phyloP scores from a whole-genome alignment of 2,888 invertebrate species.

The Arenicola marina region DNA sequence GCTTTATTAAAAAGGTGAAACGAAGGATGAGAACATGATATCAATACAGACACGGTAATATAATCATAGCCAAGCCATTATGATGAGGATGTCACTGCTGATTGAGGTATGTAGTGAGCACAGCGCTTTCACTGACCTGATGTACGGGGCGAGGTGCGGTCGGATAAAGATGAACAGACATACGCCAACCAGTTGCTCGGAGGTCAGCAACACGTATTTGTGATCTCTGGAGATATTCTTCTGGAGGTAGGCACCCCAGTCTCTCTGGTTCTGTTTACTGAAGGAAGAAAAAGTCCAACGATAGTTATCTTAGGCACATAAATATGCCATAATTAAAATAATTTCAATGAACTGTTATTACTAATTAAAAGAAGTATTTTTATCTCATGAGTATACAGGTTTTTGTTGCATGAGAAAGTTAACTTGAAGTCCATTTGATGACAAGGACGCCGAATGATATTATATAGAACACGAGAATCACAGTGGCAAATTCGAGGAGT shows the following conservation, averaged over 20 bases:
- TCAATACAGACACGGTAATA: too few relatives aligned
- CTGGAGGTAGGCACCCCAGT: slow-evolving; percentile 94
- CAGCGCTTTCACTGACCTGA: too few relatives aligned
- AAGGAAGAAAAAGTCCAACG: slow-evolving; percentile 37
- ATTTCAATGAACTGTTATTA: neutral
- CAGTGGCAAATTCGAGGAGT: too few relatives aligned
- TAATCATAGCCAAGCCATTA: too few relatives aligned
- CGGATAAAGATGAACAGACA: slow-evolving; percentile 93
- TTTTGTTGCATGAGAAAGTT: neutral
- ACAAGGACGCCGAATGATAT: too few relatives aligned
- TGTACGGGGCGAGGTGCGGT: slow-evolving; percentile 83
- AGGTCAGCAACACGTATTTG: slow-evolving; percentile 86
- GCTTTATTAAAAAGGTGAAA: too few relatives aligned
- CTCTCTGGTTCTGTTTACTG: slow-evolving; percentile 87
- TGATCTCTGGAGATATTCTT: slow-evolving; percentile 86
- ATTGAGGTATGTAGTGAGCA: too few relatives aligned
- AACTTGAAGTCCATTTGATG: too few relatives aligned
- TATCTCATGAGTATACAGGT: neutral
- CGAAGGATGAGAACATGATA: too few relatives aligned
- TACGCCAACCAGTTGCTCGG: slow-evolving; percentile 95
- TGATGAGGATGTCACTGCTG: too few relatives aligned
- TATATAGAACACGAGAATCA: too few relatives aligned
- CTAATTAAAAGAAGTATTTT: neutral
- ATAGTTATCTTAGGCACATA: neutral
- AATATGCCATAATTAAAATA: too few relatives aligned